Evolutionary conservation across 2,113 vertebrate genomes (phyloP).

Genomic region (Epinephelus moara): DNA sequence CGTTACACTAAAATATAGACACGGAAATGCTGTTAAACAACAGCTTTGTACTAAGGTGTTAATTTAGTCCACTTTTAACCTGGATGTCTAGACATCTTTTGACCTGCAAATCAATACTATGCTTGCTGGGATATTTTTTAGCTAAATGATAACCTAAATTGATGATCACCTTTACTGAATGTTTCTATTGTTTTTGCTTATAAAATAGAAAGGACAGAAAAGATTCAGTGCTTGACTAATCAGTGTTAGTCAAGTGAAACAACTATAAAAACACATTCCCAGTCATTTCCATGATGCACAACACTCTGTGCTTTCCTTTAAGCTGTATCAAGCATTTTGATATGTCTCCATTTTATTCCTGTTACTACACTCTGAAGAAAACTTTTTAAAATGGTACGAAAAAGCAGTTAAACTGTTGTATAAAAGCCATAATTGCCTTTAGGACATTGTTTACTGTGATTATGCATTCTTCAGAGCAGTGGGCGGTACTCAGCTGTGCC

Average conservation of each 20-base stretch:
- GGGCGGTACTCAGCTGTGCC: conserved; percentile 42
- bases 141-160: neutral
- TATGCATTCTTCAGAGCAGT: conserved; percentile 60
- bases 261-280: neutral
- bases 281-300: conserved; percentile 12
- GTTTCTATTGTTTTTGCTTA: neutral
- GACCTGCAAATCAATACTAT: neutral
- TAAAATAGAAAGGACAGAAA: neutral
- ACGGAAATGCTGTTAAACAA: neutral
- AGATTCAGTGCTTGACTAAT: neutral
- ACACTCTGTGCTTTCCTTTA: neutral
- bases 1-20: neutral
- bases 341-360: neutral
- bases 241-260: neutral
- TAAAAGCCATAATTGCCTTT: conserved; percentile 54
- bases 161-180: neutral
- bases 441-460: conserved; percentile 67
- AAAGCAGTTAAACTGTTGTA: conserved; percentile 5
- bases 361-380: conserved; percentile 6
- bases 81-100: neutral
- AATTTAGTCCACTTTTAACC: neutral
- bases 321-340: neutral
- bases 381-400: conserved; percentile 21
- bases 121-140: neutral
- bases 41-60: neutral